These are phyloP conservation scores for Papilio xuthus DNA, from an alignment of 1,140 invertebrate species.

Conservation along the genomic window DNA sequence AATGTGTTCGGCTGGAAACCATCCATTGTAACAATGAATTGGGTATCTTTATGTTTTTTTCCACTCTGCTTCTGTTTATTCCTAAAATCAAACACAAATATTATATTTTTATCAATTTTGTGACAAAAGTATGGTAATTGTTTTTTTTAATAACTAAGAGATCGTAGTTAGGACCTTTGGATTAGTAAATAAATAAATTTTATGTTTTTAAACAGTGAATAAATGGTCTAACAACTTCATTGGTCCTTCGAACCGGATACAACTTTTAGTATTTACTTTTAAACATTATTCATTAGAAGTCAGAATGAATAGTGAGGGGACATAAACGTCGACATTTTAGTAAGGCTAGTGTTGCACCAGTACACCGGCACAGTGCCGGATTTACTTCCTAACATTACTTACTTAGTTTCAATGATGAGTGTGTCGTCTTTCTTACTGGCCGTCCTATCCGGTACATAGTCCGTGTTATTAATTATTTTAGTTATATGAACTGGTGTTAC, in stretches of 20 bases:
- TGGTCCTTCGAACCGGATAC: not conserved
- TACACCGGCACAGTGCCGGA: too few relatives aligned
- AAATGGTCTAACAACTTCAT: not conserved
- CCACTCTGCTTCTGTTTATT: slow-evolving; percentile 73
- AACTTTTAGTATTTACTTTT: slow-evolving; percentile 15
- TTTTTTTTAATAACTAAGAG: too few relatives aligned
- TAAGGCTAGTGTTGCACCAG: too few relatives aligned
- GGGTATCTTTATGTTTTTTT: slow-evolving; percentile 73
- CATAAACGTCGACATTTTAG: too few relatives aligned
- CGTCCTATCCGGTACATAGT: slow-evolving; percentile 59
- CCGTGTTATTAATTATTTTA: slow-evolving; percentile 64
- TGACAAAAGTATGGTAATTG: not conserved
- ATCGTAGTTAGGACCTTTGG: not conserved
- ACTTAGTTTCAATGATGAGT: slow-evolving; percentile 70
- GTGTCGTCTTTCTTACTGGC: slow-evolving; percentile 55
- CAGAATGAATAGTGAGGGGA: too few relatives aligned
- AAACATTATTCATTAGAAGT: too few relatives aligned
- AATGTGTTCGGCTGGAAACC: slow-evolving; percentile 81
- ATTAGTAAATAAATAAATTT: not conserved
- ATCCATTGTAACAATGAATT: slow-evolving; percentile 86
- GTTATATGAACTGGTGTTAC: slow-evolving; percentile 54
- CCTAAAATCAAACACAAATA: slow-evolving; percentile 56
- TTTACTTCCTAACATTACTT: too few relatives aligned
- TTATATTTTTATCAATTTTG: not conserved
- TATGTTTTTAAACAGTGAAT: not conserved